Evolutionary conservation across 1,140 invertebrate genomes (phyloP), one percentile per base, ranked within the genome.

Genomic region (Brachionus calyciflorus): DNA sequence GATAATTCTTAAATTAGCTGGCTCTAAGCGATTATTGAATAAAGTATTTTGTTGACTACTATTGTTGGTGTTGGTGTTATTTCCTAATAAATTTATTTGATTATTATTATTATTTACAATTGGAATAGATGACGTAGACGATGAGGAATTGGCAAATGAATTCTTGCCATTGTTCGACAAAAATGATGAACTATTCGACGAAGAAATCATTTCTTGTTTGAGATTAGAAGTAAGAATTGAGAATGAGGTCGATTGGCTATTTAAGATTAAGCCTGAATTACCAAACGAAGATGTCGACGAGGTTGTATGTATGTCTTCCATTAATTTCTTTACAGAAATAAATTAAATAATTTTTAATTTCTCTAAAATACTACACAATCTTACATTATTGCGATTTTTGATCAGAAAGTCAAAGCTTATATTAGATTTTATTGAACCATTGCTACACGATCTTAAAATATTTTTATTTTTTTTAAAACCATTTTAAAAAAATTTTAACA

Each of bases 341-440:
- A 48, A 70, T 70, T 28, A 33, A n/a, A 26, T 10, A 1, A 55
- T 9, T 17, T 4, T 63, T 63, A 21, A 40, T 17, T 19, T 63
- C 9, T 60, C n/a, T n/a, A n/a, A 60, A 37, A 28, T 46, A 51
- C 41, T 30, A 41, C 21, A 33, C 4, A 44, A 51, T 46, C 46
- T 65, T 51, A 70, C 65, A 33, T 73, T 55, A 30, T 73, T 73
- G 1, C 69, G 44, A 73, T 73, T 73, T 49, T 55, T 49, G 2
- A 49, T 30, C 19, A 73, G 14, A 73, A 73, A 51, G 17, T 73
- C 69, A 37, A 73, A 40, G 12, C 69, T 73, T 21, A 73, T 19
- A 30, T 73, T 73, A 9, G 69, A 73, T 55, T 73, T 73, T 21
- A 73, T 73, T 17, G 69, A 73, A 37, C 69, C 69, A 73, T 73